These are phyloP conservation scores for Felis catus DNA, from an alignment of 2,113 vertebrate genomes.

Conservation along the genomic window F.catus_Fca126_mat1.0 CM031415.1:164659001-164659500, in stretches of 20 bases:
- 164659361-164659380: background rate
- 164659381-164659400: background rate
- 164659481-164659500: background rate
- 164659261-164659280: background rate
- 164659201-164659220: background rate
- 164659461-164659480: background rate
- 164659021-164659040: background rate
- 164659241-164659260: background rate
- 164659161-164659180: background rate
- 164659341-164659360: background rate
- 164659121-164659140: background rate
- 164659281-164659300: background rate
- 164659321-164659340: background rate
- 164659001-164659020: background rate
- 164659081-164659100: background rate
- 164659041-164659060: background rate
- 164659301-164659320: background rate
- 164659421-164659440: background rate
- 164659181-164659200: background rate
- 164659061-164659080: background rate
- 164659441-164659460: background rate
- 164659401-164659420: background rate
- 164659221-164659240: background rate
- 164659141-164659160: background rate
- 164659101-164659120: background rate